These are phyloP conservation scores for Pseudochaenichthys georgianus DNA, from an alignment of 2,797 vertebrate species.

Conservation along the genomic window DNA sequence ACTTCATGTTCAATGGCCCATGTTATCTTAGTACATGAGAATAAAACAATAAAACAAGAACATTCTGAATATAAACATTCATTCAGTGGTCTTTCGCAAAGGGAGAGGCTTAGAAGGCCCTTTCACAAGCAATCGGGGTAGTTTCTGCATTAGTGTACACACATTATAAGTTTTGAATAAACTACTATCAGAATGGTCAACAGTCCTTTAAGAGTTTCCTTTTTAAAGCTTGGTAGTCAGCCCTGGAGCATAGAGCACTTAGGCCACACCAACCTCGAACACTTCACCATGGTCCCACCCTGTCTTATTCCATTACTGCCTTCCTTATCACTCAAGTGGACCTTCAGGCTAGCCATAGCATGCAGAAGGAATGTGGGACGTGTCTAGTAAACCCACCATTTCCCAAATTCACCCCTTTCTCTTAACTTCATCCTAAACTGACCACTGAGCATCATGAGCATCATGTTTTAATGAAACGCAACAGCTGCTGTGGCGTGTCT, in stretches of 20 bases:
- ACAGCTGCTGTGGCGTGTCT: constrained; percentile 59
- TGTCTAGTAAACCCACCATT: constrained; percentile 43
- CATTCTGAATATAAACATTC: background rate
- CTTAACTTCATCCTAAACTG: constrained; percentile 39
- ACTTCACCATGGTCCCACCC: constrained; percentile 65
- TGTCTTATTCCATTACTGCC: constrained; percentile 72
- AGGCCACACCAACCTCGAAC: constrained; percentile 62
- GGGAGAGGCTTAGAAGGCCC: background rate
- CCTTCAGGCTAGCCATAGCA: constrained; percentile 47
- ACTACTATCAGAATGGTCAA: constrained; percentile 32
- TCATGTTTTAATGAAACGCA: constrained; percentile 55
- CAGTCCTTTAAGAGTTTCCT: constrained; percentile 56
- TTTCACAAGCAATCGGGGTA: constrained; percentile 8
- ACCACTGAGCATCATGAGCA: constrained; percentile 36
- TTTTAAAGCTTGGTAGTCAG: constrained; percentile 51
- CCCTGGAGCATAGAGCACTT: constrained; percentile 65
- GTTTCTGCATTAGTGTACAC: constrained; percentile 15
- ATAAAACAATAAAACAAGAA: constrained; percentile 9
- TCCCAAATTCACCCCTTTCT: constrained; percentile 46
- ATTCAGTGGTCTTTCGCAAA: background rate
- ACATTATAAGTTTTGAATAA: constrained; percentile 21
- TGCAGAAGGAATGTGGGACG: constrained; percentile 56
- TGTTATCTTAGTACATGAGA: constrained; percentile 11
- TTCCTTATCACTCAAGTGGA: constrained; percentile 75
- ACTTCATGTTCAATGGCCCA: constrained; percentile 15